A percentile compares a stretch with the other conserved stretches of the same genome.
Conservation (phyloP, 2,888 invertebrate genomes). For the Eupelmus urozonus region DNA sequence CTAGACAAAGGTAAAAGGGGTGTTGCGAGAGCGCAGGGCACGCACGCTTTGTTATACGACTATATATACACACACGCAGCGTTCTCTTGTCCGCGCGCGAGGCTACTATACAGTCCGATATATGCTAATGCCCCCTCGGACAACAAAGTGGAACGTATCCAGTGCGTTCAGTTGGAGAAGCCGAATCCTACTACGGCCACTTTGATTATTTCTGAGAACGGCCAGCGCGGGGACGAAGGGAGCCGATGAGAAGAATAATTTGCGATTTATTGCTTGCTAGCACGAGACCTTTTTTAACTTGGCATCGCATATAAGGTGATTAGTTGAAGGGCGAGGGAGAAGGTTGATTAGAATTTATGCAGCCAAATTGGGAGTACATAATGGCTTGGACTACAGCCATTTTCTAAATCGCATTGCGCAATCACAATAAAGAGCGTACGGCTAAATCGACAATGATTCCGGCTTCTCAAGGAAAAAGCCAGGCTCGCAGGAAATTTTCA, state of each 20-base stretch:
- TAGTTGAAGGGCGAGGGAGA: too few species aligned
- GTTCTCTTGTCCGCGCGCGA: not conserved
- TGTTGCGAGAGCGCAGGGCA: slow-evolving; percentile 7
- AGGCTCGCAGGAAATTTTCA: not conserved
- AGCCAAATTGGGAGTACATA: too few species aligned
- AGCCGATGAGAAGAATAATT: too few species aligned
- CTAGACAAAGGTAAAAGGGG: slow-evolving; percentile 24
- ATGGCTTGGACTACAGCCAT: too few species aligned
- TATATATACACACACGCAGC: not conserved
- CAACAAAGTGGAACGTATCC: slow-evolving; percentile 10
- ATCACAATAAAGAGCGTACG: too few species aligned
- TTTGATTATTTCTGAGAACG: slow-evolving; percentile 25
- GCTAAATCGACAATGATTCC: too few species aligned
- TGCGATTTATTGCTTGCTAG: too few species aligned
- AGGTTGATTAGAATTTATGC: not conserved
- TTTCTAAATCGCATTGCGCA: too few species aligned
- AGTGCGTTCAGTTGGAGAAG: not conserved
- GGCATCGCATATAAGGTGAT: too few species aligned
- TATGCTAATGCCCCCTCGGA: slow-evolving; percentile 28
- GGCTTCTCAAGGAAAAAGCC: too few species aligned
- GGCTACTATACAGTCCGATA: not conserved
- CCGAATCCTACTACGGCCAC: not conserved
- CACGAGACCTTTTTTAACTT: too few species aligned
- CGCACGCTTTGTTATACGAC: slow-evolving; percentile 3
- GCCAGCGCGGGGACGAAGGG: too few species aligned